These are phyloP conservation scores for Chymomyza costata DNA, from an alignment of 1,140 invertebrate genomes.

Conservation along the genomic window DNA sequence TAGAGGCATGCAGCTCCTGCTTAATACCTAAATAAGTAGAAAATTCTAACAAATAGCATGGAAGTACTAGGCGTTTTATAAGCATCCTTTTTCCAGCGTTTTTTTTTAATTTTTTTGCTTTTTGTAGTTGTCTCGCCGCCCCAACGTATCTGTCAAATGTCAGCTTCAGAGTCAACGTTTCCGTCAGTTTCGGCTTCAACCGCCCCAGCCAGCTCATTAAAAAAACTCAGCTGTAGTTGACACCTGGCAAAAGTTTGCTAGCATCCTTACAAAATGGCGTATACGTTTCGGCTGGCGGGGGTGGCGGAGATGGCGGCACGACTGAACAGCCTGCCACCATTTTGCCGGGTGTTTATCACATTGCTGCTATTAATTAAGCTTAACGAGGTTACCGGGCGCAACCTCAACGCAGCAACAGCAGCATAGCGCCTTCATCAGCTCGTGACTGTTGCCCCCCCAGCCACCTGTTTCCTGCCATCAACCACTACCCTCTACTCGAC, in stretches of 20 bases:
- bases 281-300: background rate
- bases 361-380: constrained; percentile 75
- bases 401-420: constrained; percentile 49
- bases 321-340: constrained; percentile 33
- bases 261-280: constrained; percentile 53
- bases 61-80: no score
- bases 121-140: no score
- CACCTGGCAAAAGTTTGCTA: constrained; percentile 49
- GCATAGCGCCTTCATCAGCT: no score
- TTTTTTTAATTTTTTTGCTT: background rate
- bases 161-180: constrained; percentile 47
- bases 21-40: constrained; percentile 60
- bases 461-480: no score
- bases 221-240: constrained; percentile 60
- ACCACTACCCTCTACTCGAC: no score
- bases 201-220: constrained; percentile 45
- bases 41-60: constrained; percentile 6
- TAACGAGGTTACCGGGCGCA: constrained; percentile 74
- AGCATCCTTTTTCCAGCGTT: no score
- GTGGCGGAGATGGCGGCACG: no score
- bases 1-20: no score
- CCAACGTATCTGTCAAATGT: constrained; percentile 72
- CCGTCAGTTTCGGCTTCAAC: constrained; percentile 17
- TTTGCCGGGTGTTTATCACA: constrained; percentile 73
- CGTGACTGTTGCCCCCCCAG: no score